These are phyloP conservation scores for Meriones unguiculatus DNA, from an alignment of 2,113 vertebrate species.

Conservation along the genomic window DNA sequence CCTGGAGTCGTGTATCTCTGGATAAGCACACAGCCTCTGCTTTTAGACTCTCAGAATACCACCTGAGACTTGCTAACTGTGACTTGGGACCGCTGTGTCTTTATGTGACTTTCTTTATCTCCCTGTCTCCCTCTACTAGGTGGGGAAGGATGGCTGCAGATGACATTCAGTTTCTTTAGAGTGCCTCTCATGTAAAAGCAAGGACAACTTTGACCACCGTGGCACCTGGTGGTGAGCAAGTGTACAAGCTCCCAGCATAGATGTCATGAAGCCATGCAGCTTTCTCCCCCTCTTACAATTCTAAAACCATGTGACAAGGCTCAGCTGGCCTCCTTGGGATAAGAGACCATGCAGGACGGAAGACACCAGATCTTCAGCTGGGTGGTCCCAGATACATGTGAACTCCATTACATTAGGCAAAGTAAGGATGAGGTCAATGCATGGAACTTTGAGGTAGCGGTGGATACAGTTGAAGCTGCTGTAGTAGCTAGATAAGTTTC, in stretches of 20 bases:
- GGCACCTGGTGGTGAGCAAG: background rate
- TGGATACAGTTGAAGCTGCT: background rate
- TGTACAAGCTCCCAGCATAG: background rate
- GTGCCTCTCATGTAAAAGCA: background rate
- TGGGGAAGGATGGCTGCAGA: background rate
- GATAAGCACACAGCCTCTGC: background rate
- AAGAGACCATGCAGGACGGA: background rate
- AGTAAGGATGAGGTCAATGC: background rate
- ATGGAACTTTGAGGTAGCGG: background rate
- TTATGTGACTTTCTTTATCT: background rate
- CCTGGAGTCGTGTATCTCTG: background rate
- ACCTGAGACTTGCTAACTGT: background rate
- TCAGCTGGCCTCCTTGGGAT: background rate
- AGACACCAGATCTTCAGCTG: background rate
- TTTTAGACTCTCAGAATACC: background rate
- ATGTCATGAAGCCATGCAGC: background rate
- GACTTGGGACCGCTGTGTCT: too few relatives aligned
- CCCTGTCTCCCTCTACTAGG: background rate
- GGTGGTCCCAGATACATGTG: background rate
- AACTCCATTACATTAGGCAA: background rate
- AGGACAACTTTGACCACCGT: background rate
- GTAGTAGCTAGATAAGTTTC: background rate
- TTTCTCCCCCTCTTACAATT: background rate
- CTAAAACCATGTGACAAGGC: background rate
- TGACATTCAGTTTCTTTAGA: background rate